A percentile compares a stretch with the other conserved stretches of the same genome.
Conservation (phyloP, 2,888 invertebrate genomes). For the Maniola hyperantus region DNA sequence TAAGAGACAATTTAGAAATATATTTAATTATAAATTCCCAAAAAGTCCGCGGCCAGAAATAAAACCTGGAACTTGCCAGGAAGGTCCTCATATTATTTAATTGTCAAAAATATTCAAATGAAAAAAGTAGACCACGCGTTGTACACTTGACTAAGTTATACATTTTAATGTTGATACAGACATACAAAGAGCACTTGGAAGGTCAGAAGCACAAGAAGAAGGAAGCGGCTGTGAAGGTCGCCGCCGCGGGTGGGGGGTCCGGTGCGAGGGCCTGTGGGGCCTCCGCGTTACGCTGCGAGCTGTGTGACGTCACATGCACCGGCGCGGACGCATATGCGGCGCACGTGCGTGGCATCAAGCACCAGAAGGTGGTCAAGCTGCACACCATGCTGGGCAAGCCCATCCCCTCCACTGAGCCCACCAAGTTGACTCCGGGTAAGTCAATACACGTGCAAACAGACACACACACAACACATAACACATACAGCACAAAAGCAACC, state of each 20-base stretch:
- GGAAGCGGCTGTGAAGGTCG: constrained; percentile 88
- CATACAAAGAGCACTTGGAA: constrained; percentile 94
- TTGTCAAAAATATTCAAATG: too few species aligned
- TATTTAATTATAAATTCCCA: too few species aligned
- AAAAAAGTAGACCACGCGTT: too few species aligned
- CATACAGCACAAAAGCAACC: neutral
- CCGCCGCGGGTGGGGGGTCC: constrained; percentile 85
- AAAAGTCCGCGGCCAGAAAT: too few species aligned
- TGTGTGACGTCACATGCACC: constrained; percentile 99
- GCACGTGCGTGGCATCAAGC: constrained; percentile 98
- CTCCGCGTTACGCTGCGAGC: constrained; percentile 92
- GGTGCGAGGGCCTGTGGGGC: constrained; percentile 74
- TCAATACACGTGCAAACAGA: neutral
- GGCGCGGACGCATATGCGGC: constrained; percentile 99
- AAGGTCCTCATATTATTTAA: too few species aligned
- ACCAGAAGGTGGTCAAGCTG: constrained; percentile 98
- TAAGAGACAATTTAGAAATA: too few species aligned
- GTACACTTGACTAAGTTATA: too few species aligned
- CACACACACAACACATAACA: constrained; percentile 35
- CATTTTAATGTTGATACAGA: constrained; percentile 49
- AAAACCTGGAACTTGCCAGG: too few species aligned
- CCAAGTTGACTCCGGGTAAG: constrained; percentile 85
- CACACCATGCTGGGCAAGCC: constrained; percentile 99
- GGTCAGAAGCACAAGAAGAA: constrained; percentile 99
- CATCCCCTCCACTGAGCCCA: constrained; percentile 97